These are phyloP conservation scores for Crepidodera aurea DNA, from an alignment of 2,888 invertebrate species.

Conservation along the genomic window DNA sequence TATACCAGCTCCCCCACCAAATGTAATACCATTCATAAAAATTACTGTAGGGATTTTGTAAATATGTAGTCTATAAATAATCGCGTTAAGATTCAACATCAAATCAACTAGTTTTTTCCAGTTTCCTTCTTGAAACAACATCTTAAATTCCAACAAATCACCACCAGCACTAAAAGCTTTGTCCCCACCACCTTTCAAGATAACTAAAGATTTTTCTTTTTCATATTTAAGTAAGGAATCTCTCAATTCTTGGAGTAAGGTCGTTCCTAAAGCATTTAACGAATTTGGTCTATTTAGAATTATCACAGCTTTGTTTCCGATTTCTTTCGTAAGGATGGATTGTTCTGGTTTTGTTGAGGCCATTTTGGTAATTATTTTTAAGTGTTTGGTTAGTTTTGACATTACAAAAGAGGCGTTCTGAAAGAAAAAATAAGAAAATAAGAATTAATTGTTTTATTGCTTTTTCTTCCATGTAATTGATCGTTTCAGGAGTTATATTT, in stretches of 20 bases:
- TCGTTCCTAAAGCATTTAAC: constrained; percentile 77
- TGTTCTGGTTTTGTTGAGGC: neutral
- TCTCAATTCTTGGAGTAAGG: constrained; percentile 73
- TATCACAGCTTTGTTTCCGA: constrained; percentile 65
- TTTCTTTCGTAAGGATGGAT: neutral
- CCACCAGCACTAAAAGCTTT: constrained; percentile 99
- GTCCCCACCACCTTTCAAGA: constrained; percentile 66
- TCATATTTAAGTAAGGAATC: constrained; percentile 70
- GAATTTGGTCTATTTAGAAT: constrained; percentile 78
- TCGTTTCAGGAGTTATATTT: too few relatives aligned
- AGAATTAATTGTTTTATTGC: too few relatives aligned
- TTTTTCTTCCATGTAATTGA: too few relatives aligned
- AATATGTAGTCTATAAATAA: constrained; percentile 84
- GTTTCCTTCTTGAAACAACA: constrained; percentile 51
- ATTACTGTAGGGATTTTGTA: constrained; percentile 91
- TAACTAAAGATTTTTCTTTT: constrained; percentile 61
- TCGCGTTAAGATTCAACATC: constrained; percentile 73
- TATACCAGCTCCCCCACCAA: constrained; percentile 95
- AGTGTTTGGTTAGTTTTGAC: neutral
- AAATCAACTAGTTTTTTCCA: constrained; percentile 69
- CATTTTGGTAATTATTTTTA: neutral
- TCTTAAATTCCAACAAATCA: constrained; percentile 72
- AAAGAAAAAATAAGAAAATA: neutral
- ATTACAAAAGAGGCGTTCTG: neutral
- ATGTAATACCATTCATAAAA: constrained; percentile 92